Conservation (phyloP, 1,140 invertebrate species). For the Idris sp. region DNA sequence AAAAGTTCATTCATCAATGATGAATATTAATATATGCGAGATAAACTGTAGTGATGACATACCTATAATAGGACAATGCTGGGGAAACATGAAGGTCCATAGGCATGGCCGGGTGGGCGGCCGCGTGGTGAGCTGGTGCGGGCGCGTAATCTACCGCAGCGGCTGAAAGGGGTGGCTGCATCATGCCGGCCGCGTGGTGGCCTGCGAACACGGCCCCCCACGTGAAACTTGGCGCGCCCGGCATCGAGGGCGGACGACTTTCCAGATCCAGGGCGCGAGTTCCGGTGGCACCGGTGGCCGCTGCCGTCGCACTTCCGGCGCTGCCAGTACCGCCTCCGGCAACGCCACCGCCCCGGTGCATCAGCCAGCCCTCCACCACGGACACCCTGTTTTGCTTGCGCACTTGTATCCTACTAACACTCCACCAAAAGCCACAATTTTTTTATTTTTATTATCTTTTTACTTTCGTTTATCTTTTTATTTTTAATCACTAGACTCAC, state of each 20-base stretch:
- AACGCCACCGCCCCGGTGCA: constrained; percentile 77
- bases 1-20: too few species aligned
- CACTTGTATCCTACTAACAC: constrained; percentile 19
- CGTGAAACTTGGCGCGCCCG: constrained; percentile 72
- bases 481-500: constrained; percentile 19
- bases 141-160: constrained; percentile 77
- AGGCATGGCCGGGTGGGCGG: constrained; percentile 83
- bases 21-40: too few species aligned
- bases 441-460: constrained; percentile 1
- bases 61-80: constrained; percentile 93
- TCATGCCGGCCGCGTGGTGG: constrained; percentile 81
- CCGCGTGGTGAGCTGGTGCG: constrained; percentile 78
- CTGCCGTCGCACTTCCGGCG: constrained; percentile 64
- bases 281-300: constrained; percentile 56
- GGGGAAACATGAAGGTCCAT: constrained; percentile 92
- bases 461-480: neutral
- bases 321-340: constrained; percentile 70
- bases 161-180: constrained; percentile 72
- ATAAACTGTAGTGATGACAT: too few species aligned
- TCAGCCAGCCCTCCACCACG: constrained; percentile 78
- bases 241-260: constrained; percentile 77
- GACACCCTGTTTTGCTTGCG: constrained; percentile 39
- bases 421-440: constrained; percentile 11
- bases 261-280: constrained; percentile 73
- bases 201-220: constrained; percentile 77